Base-by-base conservation (phyloP, 1,140 invertebrate species). In the Bombyx mandarina region DNA sequence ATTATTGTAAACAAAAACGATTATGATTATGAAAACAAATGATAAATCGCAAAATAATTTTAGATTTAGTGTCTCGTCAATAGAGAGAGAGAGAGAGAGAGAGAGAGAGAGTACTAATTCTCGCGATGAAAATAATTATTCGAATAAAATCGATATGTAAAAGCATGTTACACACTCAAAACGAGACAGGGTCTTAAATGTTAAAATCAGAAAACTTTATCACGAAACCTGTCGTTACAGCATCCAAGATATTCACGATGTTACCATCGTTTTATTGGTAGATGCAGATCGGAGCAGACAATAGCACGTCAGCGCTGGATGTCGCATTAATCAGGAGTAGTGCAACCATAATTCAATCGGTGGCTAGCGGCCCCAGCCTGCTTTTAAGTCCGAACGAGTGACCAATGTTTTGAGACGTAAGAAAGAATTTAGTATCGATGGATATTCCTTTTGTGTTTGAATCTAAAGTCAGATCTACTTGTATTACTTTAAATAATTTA, bases 301-400 rank as follows among this genome's bases (percentile, higher is more conserved):
- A 86, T 85, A 78, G 77, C 73, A 75, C 83, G 80, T 83, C 82
- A 83, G 71, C 57, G 65, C 66, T 70, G 63, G 76, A 76, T 77
- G 77, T 79, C 83, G 75, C 84, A 87, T 87, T 85, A 84, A 87
- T 87, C 84, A 84, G 80, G 53, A 72, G 67, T 73, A 72, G 69
- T 73, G 70, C 69, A 71, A 77, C 81, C 82, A 87, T 87, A 87
- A 82, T 79, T 87, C 84, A 87, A 85, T 82, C 82, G 77, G 66
- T 66, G 68, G 59, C 51, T 55, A 56, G 49, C 55, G 59, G 65
- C 63, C 62, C 63, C 65, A 61, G 70, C 62, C 71, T 71, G 63
- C 61, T 60, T 65, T 71, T 71, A 68, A 71, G 71, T 74, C 66
- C 61, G 62, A 63, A 65, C 59, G 73, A 75, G 65, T 79, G 73